A percentile compares a stretch with the other conserved stretches of the same genome.
phyloP scores from a whole-genome alignment of 2,888 invertebrate genomes.

The Sesia apiformis region DNA sequence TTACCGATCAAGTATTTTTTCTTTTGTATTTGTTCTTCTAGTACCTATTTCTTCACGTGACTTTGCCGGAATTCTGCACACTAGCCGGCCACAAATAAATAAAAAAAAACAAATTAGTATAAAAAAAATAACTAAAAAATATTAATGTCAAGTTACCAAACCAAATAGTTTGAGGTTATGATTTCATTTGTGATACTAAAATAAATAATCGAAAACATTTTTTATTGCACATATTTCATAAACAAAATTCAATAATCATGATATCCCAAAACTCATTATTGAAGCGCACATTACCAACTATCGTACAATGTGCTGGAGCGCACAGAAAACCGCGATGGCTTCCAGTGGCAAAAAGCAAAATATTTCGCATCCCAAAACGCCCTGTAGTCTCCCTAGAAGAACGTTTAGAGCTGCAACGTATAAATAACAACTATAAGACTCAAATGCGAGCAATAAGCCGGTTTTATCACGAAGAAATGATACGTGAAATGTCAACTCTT shows the following conservation, averaged over 20 bases:
- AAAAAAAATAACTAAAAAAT: too few relatives aligned
- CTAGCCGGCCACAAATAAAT: too few relatives aligned
- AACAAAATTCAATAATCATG: conserved; percentile 10
- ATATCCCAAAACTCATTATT: conserved; percentile 28
- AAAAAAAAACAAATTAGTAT: too few relatives aligned
- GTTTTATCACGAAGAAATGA: conserved; percentile 70
- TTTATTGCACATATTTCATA: too few relatives aligned
- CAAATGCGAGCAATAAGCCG: conserved; percentile 70
- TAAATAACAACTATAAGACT: conserved; percentile 82
- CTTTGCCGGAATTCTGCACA: too few relatives aligned
- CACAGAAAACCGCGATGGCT: conserved; percentile 86
- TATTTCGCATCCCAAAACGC: conserved; percentile 80
- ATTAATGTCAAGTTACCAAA: too few relatives aligned
- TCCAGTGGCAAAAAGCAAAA: conserved; percentile 85
- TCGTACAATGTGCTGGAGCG: conserved; percentile 47
- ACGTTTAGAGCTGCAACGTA: conserved; percentile 75
- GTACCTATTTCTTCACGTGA: too few relatives aligned
- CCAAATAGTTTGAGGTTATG: too few relatives aligned
- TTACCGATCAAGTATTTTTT: too few relatives aligned
- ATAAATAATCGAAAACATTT: too few relatives aligned
- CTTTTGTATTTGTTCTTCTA: too few relatives aligned
- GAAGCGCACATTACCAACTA: conserved; percentile 41
- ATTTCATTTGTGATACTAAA: too few relatives aligned
- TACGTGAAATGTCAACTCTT: conserved; percentile 60
- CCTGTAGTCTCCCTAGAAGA: conserved; percentile 78